These are phyloP conservation scores for Bedellia somnulentella DNA, from an alignment of 2,888 invertebrate genomes.

Conservation along the genomic window DNA sequence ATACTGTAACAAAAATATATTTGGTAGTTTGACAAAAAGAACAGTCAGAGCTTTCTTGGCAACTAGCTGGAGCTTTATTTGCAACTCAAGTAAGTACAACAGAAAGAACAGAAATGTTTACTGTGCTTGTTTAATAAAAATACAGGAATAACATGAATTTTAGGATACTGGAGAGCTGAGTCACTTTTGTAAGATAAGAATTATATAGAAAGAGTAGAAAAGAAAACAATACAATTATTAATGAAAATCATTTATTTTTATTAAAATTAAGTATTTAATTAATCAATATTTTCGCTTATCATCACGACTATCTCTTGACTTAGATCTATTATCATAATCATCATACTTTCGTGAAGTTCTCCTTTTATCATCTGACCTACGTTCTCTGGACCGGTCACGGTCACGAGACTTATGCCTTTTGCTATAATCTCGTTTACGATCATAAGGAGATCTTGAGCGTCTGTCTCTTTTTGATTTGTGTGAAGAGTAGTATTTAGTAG, in stretches of 20 bases:
- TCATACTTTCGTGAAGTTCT: conserved; percentile 43
- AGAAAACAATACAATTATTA: conserved; percentile 3
- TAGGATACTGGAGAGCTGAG: too few relatives aligned
- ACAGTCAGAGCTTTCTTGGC: too few relatives aligned
- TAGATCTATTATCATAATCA: conserved; percentile 46
- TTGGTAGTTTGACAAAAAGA: too few relatives aligned
- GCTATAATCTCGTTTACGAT: conserved; percentile 45
- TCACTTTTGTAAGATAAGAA: too few relatives aligned
- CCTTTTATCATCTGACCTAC: conserved; percentile 40
- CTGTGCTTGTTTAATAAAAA: too few relatives aligned
- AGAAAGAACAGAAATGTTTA: too few relatives aligned
- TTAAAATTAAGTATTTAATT: background rate
- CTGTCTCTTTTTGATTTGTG: conserved; percentile 48
- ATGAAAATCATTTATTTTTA: background rate
- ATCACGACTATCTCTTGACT: conserved; percentile 40
- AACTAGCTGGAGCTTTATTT: too few relatives aligned
- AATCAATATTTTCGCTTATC: conserved; percentile 38
- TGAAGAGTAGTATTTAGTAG: conserved; percentile 42
- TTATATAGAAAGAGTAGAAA: too few relatives aligned
- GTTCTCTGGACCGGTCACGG: conserved; percentile 34
- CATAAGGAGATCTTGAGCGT: conserved; percentile 49
- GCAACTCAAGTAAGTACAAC: too few relatives aligned
- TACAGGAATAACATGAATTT: too few relatives aligned
- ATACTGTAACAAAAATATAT: too few relatives aligned
- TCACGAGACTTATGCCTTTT: conserved; percentile 50